These are phyloP conservation scores for Himalopsyche kuldschensis DNA, from an alignment of 2,888 invertebrate species.

Conservation along the genomic window DNA sequence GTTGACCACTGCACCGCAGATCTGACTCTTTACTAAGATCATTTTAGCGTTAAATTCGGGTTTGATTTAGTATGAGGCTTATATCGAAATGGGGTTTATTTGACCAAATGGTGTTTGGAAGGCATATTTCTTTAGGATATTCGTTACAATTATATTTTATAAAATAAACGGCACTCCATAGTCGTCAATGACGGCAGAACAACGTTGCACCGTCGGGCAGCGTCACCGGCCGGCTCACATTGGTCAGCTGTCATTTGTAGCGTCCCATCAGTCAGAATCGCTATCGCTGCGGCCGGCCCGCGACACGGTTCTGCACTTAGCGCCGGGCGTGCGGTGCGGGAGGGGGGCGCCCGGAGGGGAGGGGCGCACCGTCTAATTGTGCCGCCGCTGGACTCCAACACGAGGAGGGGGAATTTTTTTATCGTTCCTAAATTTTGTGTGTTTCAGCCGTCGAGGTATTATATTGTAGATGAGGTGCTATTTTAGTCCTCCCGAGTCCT, in stretches of 20 bases:
- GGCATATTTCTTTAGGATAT: too few species aligned
- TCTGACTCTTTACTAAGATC: too few species aligned
- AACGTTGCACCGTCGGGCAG: constrained; percentile 9
- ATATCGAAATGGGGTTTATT: too few species aligned
- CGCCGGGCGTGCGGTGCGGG: constrained; percentile 6
- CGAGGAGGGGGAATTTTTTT: not conserved
- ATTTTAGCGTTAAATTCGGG: too few species aligned
- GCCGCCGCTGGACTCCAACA: constrained; percentile 5
- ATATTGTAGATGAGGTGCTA: not conserved
- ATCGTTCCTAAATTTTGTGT: not conserved
- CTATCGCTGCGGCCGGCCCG: constrained; percentile 29
- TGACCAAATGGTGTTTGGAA: too few species aligned
- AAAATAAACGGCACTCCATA: too few species aligned
- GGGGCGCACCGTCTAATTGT: constrained; percentile 22
- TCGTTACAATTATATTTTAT: too few species aligned
- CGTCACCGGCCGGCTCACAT: constrained; percentile 15
- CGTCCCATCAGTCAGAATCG: constrained; percentile 36
- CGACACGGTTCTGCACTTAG: constrained; percentile 40
- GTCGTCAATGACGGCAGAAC: not conserved
- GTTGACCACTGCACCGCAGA: too few species aligned
- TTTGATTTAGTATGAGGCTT: too few species aligned
- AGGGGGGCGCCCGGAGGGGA: not conserved
- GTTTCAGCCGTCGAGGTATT: not conserved
- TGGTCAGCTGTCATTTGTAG: constrained; percentile 38
- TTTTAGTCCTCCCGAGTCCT: not conserved